A percentile compares a stretch with the other conserved stretches of the same genome.
These are phyloP conservation scores for Mimumesa dahlbomi DNA, from an alignment of 2,888 invertebrate genomes.

Conservation along the genomic window DNA sequence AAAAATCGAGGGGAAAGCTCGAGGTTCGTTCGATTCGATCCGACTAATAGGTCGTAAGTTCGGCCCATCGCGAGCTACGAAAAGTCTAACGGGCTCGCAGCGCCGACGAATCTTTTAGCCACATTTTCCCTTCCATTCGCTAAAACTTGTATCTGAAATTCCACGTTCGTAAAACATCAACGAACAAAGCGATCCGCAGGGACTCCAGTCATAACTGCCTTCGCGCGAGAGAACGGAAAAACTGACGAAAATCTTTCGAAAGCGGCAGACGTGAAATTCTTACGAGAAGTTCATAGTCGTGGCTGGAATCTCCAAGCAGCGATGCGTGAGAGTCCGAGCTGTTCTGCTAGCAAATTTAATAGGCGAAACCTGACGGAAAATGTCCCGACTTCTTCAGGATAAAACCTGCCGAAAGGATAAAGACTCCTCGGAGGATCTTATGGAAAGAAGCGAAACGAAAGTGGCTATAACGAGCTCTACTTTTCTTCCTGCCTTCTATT, in stretches of 20 bases:
- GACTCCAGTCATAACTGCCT: no score
- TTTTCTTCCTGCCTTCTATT: no score
- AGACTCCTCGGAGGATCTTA: slow-evolving; percentile 8
- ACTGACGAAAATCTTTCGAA: slow-evolving; percentile 22
- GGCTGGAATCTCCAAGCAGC: slow-evolving; percentile 36
- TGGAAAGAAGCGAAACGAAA: not conserved
- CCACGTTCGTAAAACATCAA: no score
- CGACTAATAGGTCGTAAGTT: no score
- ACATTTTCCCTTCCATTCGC: no score
- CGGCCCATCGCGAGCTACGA: no score
- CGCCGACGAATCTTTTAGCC: no score
- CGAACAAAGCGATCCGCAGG: not conserved
- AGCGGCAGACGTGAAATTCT: slow-evolving; percentile 39
- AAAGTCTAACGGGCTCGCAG: no score
- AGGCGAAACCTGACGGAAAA: slow-evolving; percentile 40
- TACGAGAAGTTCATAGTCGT: slow-evolving; percentile 38
- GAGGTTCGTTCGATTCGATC: no score
- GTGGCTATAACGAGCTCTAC: no score
- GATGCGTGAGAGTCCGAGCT: slow-evolving; percentile 24
- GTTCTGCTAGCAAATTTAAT: slow-evolving; percentile 39
- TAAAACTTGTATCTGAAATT: no score
- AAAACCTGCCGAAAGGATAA: slow-evolving; percentile 31
- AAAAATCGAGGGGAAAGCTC: no score
- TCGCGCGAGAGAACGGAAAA: slow-evolving; percentile 8
- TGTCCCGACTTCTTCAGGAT: slow-evolving; percentile 8